Evolutionary conservation across 2,797 vertebrate species (phyloP).

Genomic region (Hyperoplus lanceolatus): DNA sequence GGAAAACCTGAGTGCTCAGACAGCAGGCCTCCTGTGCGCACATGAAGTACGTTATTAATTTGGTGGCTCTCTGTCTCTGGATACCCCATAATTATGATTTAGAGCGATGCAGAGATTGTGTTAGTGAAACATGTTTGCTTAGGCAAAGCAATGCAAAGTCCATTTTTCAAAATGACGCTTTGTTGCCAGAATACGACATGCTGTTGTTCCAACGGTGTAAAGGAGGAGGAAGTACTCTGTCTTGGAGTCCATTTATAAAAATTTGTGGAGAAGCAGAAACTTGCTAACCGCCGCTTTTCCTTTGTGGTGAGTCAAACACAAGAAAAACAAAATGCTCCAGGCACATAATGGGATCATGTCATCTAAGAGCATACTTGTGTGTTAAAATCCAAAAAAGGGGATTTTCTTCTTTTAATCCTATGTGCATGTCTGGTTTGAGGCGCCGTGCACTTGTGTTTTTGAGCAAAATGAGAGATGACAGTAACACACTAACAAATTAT

Average conservation of each 20-base stretch:
- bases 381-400: neutral
- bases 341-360: neutral
- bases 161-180: slow-evolving; percentile 55
- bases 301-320: slow-evolving; percentile 26
- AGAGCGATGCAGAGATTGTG: slow-evolving; percentile 54
- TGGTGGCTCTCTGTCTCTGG: slow-evolving; percentile 44
- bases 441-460: slow-evolving; percentile 8
- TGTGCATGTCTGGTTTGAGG: slow-evolving; percentile 1
- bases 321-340: slow-evolving; percentile 21
- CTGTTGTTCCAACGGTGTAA: slow-evolving; percentile 49
- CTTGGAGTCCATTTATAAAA: slow-evolving; percentile 59
- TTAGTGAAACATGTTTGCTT: slow-evolving; percentile 68
- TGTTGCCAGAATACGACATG: slow-evolving; percentile 59
- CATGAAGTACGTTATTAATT: slow-evolving; percentile 40
- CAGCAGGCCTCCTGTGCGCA: slow-evolving; percentile 23
- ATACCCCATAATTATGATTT: slow-evolving; percentile 62
- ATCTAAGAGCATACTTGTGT: neutral
- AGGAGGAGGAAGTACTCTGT: slow-evolving; percentile 45
- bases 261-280: slow-evolving; percentile 40
- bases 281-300: slow-evolving; percentile 2
- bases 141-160: slow-evolving; percentile 51
- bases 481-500: neutral
- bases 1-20: slow-evolving; percentile 44
- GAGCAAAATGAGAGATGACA: neutral
- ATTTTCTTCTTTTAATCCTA: slow-evolving; percentile 18